A percentile compares a stretch with the other conserved stretches of the same genome.
Conservation (phyloP, 2,113 vertebrate genomes). For the Bettongia penicillata region DNA sequence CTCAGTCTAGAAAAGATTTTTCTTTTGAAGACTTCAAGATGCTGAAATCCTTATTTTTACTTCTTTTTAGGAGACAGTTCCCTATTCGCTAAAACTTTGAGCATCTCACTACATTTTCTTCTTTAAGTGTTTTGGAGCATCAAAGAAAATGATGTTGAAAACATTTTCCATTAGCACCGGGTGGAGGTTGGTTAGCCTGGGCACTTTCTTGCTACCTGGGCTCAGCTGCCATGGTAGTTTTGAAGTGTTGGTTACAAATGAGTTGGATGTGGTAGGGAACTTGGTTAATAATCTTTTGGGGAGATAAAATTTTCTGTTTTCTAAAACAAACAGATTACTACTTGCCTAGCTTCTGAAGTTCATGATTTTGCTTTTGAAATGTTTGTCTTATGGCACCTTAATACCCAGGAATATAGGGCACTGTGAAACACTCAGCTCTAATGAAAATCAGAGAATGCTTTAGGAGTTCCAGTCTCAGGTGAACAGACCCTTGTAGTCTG, state of each 20-base stretch:
- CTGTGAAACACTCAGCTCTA: neutral
- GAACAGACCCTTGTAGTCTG: neutral
- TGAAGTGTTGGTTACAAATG: neutral
- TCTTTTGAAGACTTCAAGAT: neutral
- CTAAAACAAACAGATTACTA: neutral
- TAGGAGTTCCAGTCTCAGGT: neutral
- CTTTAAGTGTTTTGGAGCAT: rapidly evolving
- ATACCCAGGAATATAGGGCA: neutral
- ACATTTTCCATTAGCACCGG: rapidly evolving
- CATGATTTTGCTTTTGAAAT: neutral
- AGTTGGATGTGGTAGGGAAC: neutral
- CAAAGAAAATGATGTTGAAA: neutral
- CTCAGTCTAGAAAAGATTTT: neutral
- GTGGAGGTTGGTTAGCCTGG: rapidly evolving
- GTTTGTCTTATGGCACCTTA: neutral
- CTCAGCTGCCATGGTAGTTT: rapidly evolving
- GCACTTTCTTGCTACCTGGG: neutral
- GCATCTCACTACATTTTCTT: rapidly evolving
- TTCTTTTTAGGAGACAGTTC: rapidly evolving
- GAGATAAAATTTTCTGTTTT: neutral
- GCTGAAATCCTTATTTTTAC: rapidly evolving
- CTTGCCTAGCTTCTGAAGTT: neutral
- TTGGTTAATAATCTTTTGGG: neutral
- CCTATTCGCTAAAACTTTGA: rapidly evolving
- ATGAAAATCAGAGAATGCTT: neutral